These are phyloP conservation scores for Drosophila demipolita DNA, from an alignment of 2,888 invertebrate genomes.

Conservation along the genomic window DNA sequence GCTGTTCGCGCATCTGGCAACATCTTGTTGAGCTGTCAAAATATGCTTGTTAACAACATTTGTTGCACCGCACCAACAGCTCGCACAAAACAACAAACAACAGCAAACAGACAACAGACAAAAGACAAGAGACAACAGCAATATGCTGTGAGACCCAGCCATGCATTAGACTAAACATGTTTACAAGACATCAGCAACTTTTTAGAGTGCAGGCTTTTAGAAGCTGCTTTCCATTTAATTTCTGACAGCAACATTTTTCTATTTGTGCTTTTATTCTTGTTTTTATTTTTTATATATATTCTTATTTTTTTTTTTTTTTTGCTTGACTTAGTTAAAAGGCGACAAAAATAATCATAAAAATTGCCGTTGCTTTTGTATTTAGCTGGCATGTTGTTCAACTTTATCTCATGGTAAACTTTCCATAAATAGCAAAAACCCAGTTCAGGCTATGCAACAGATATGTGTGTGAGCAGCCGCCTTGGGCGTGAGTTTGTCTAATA, in stretches of 20 bases:
- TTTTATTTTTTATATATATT: not conserved
- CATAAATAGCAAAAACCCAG: slow-evolving; percentile 67
- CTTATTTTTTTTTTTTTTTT: not conserved
- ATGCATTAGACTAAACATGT: slow-evolving; percentile 77
- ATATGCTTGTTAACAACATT: slow-evolving; percentile 80
- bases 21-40: slow-evolving; percentile 80
- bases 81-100: slow-evolving; percentile 34
- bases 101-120: slow-evolving; percentile 9
- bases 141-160: slow-evolving; percentile 34
- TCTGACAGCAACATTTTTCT: slow-evolving; percentile 68
- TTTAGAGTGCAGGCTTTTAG: slow-evolving; percentile 63
- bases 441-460: slow-evolving; percentile 31
- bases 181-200: slow-evolving; percentile 68
- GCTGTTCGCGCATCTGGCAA: slow-evolving; percentile 79
- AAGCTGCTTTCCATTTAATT: slow-evolving; percentile 73
- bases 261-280: slow-evolving; percentile 7
- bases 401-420: slow-evolving; percentile 72
- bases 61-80: slow-evolving; percentile 71
- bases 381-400: slow-evolving; percentile 53
- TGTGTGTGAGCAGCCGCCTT: slow-evolving; percentile 56
- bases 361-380: slow-evolving; percentile 52
- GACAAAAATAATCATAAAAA: slow-evolving; percentile 75
- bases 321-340: slow-evolving; percentile 59
- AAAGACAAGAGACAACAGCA: slow-evolving; percentile 10
- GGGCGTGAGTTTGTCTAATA: slow-evolving; percentile 77